Evolutionary conservation across 2,888 invertebrate species (phyloP), one percentile per base, ranked within the genome.

Genomic region (Eutolmus rufibarbis): DNA sequence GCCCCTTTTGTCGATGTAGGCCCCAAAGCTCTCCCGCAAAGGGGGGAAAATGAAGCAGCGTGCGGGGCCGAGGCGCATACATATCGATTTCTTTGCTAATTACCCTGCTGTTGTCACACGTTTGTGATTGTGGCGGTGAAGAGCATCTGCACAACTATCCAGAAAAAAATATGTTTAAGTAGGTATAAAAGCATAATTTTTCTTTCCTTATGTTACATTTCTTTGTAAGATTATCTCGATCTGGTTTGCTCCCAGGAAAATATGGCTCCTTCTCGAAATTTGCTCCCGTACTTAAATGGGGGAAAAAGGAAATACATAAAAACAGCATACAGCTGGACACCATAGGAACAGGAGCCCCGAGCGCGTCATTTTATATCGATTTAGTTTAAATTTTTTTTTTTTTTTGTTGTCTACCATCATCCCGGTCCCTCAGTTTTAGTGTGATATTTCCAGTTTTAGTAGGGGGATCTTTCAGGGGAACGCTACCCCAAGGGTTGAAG

Each of bases 391-490:
- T n/a, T n/a, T 34, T 84, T 56, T 4, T 12, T 46, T 46, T 16
- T 1, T 40, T 7, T 4, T 37, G 0, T 8, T n/a, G 14, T 37
- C 5, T 34, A 28, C 2, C 34, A 46, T 51, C 34, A 46, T 79
- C 79, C 79, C 31, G 23, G 23, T 28, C 31, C 56, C 28, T n/a
- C 81, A 43, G n/a, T 56, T 37, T 43, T 12, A n/a, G 16, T 51
- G 46, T 40, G 40, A 34, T 56, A 46, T 51, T 46, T 46, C 34
- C 51, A 46, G 51, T 34, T 84, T 46, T 28, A 46, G 28, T 14
- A 82, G 82, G 82, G 82, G 82, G 82, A 82, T 82, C 82, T 82
- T 37, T 57, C 56, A 82, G 82, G 82, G 57, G 82, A 82, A 82
- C 82, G 34, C 57, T 82, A 82, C 82, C 82, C 82, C 82, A 82